These are phyloP conservation scores for Choristoneura fumiferana DNA, from an alignment of 1,140 invertebrate genomes.

Conservation along the genomic window DNA sequence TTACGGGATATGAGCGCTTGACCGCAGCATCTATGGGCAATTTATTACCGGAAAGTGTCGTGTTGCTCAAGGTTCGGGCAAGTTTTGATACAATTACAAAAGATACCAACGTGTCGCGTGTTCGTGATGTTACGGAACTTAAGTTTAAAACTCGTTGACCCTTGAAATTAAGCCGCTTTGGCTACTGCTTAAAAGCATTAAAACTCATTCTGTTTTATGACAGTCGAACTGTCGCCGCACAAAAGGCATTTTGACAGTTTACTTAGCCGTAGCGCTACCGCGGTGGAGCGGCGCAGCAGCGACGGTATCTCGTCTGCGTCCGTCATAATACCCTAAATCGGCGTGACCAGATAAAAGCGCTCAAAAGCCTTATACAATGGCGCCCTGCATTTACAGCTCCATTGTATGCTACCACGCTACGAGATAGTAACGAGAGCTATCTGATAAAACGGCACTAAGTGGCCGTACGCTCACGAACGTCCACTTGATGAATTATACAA, in stretches of 20 bases:
- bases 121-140: slow-evolving; percentile 1
- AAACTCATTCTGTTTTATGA: slow-evolving; percentile 14
- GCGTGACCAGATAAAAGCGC: slow-evolving; percentile 40
- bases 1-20: slow-evolving; percentile 15
- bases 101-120: background rate
- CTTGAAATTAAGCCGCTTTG: slow-evolving; percentile 6
- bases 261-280: slow-evolving; percentile 18
- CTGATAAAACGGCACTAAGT: slow-evolving; percentile 65
- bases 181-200: background rate
- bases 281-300: slow-evolving; percentile 17
- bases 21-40: slow-evolving; percentile 7
- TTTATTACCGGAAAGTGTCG: slow-evolving; percentile 7
- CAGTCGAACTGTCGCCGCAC: slow-evolving; percentile 19
- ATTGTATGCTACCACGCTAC: slow-evolving; percentile 39
- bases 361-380: slow-evolving; percentile 42
- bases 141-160: background rate
- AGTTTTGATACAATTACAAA: slow-evolving; percentile 7
- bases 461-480: slow-evolving; percentile 50
- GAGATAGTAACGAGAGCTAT: slow-evolving; percentile 43
- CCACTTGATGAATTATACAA: slow-evolving; percentile 74
- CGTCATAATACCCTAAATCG: slow-evolving; percentile 37
- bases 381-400: slow-evolving; percentile 54
- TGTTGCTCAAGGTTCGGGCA: background rate
- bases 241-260: slow-evolving; percentile 27
- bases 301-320: slow-evolving; percentile 25